These are phyloP conservation scores for Cariama cristata DNA, from an alignment of 2,113 vertebrate species.

Conservation along the genomic window DNA sequence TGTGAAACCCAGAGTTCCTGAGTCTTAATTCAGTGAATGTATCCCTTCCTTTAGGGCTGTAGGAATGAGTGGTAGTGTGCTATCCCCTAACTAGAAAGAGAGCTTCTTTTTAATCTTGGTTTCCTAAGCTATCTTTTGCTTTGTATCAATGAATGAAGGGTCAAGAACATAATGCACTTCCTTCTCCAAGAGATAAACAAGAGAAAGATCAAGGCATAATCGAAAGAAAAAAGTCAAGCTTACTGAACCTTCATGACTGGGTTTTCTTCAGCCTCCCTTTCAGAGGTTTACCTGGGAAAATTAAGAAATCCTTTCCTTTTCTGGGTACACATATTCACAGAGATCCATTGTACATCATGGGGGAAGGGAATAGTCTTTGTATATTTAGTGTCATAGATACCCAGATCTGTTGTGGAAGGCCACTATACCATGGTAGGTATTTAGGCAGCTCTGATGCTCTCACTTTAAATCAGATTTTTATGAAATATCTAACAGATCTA, in stretches of 20 bases:
- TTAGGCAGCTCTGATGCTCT: neutral
- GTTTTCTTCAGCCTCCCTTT: neutral
- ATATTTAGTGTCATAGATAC: neutral
- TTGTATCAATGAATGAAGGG: neutral
- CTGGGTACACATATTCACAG: neutral
- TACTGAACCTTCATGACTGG: neutral
- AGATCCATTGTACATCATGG: neutral
- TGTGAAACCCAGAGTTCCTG: neutral
- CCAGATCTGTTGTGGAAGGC: neutral
- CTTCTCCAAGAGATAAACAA: neutral
- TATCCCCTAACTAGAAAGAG: neutral
- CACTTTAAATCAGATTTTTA: neutral
- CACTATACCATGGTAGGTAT: neutral
- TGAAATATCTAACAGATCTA: neutral
- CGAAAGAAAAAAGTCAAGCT: neutral
- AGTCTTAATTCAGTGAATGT: neutral
- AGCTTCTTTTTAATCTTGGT: neutral
- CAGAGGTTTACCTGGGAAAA: neutral
- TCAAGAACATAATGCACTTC: neutral
- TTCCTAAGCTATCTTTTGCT: neutral
- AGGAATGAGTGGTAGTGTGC: neutral
- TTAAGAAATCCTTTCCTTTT: neutral
- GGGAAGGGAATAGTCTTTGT: neutral
- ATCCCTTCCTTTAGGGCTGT: neutral
- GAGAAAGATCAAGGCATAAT: neutral